phyloP scores from a whole-genome alignment of 2,797 vertebrate species.

The Ptychadena robeensis region DNA sequence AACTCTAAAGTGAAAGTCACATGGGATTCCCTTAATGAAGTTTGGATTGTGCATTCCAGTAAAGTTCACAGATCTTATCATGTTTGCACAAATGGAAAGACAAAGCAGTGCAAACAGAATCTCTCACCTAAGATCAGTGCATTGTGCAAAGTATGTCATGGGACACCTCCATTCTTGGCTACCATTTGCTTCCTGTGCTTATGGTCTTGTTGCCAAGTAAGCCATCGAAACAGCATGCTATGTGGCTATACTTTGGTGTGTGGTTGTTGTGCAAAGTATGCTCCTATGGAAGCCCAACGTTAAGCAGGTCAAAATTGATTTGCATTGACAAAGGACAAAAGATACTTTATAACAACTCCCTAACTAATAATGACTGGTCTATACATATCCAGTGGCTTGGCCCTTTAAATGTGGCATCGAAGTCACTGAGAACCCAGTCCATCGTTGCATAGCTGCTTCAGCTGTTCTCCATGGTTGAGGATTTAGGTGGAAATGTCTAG shows the following conservation, averaged over 20 bases:
- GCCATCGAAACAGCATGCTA: neutral
- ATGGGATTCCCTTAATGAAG: neutral
- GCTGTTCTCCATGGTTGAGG: too few relatives aligned
- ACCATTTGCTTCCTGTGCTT: constrained; percentile 1
- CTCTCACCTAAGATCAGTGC: neutral
- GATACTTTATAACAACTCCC: too few relatives aligned
- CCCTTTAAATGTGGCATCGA: too few relatives aligned
- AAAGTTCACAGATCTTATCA: neutral
- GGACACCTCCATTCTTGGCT: neutral
- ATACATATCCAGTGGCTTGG: too few relatives aligned
- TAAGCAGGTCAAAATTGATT: too few relatives aligned
- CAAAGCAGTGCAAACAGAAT: neutral
- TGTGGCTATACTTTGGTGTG: neutral
- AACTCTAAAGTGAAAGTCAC: neutral
- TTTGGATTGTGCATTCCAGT: neutral
- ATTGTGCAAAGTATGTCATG: neutral
- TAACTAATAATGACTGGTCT: too few relatives aligned
- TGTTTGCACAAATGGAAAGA: neutral
- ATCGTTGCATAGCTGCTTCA: too few relatives aligned
- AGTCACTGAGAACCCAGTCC: too few relatives aligned
- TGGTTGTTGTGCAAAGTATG: too few relatives aligned
- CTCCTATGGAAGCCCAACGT: too few relatives aligned
- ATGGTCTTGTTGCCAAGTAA: neutral
- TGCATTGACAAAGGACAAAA: too few relatives aligned
- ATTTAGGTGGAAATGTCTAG: too few relatives aligned